Conservation (phyloP, 1,140 invertebrate genomes). For the Metopolophium dirhodum region DNA sequence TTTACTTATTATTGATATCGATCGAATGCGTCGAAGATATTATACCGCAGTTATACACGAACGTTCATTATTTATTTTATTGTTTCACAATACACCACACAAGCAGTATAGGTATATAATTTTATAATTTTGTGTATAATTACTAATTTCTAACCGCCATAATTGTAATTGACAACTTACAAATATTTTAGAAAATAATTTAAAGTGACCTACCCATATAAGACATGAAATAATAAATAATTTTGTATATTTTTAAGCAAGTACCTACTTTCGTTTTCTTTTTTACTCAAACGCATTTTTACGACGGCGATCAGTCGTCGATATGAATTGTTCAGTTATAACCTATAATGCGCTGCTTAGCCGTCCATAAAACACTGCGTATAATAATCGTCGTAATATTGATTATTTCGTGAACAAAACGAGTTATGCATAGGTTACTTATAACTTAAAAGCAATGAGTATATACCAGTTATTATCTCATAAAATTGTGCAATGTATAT, state of each 20-base stretch:
- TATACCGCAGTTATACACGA: conserved; percentile 1
- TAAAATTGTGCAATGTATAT: background rate
- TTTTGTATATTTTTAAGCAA: background rate
- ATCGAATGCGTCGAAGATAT: conserved; percentile 17
- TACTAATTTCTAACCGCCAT: background rate
- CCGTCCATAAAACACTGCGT: background rate
- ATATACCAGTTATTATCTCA: background rate
- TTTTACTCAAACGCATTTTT: too few species aligned
- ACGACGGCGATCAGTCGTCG: too few species aligned
- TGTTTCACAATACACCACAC: background rate
- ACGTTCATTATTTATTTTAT: background rate
- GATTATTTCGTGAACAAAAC: background rate
- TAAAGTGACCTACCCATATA: background rate
- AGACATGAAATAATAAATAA: background rate
- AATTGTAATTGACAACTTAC: background rate
- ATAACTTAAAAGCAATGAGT: background rate
- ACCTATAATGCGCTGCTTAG: background rate
- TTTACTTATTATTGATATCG: conserved; percentile 20
- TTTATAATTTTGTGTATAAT: background rate
- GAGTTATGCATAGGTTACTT: background rate
- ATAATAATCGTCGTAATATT: background rate
- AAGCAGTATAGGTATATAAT: background rate
- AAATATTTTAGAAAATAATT: background rate
- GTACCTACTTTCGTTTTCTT: background rate
- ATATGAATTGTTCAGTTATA: background rate